phyloP scores from a whole-genome alignment of 2,888 invertebrate species.

The Malacosoma neustria region DNA sequence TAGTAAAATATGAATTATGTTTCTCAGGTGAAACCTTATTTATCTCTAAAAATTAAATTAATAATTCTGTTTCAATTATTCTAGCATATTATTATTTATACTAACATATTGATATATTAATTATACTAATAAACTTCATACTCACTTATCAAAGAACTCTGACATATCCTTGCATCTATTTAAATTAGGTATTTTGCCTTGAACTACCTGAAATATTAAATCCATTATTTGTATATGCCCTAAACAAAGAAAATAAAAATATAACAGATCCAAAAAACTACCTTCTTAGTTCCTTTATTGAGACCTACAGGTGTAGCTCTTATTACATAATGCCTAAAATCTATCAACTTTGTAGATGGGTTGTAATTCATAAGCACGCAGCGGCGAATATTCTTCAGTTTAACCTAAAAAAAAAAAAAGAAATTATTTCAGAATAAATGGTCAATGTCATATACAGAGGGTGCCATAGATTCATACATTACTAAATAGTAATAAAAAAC shows the following conservation, averaged over 20 bases:
- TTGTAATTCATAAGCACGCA: slow-evolving; percentile 95
- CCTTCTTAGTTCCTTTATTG: slow-evolving; percentile 92
- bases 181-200: slow-evolving; percentile 93
- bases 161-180: slow-evolving; percentile 88
- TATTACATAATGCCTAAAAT: slow-evolving; percentile 96
- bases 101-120: too few species aligned
- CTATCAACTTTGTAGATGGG: slow-evolving; percentile 86
- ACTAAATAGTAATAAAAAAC: too few species aligned
- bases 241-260: background rate
- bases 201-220: slow-evolving; percentile 75
- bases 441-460: background rate
- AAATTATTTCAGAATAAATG: background rate
- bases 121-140: slow-evolving; percentile 18
- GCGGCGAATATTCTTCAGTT: slow-evolving; percentile 88
- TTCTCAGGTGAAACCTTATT: too few species aligned
- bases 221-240: background rate
- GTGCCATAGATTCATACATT: too few species aligned
- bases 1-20: too few species aligned
- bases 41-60: too few species aligned
- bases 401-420: slow-evolving; percentile 74
- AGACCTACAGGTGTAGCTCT: slow-evolving; percentile 93
- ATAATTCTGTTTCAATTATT: too few species aligned
- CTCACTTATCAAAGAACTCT: slow-evolving; percentile 90
- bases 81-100: too few species aligned
- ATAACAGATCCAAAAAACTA: slow-evolving; percentile 13